Conservation (phyloP, 2,888 invertebrate species). For the Bruchidius siliquastri region DNA sequence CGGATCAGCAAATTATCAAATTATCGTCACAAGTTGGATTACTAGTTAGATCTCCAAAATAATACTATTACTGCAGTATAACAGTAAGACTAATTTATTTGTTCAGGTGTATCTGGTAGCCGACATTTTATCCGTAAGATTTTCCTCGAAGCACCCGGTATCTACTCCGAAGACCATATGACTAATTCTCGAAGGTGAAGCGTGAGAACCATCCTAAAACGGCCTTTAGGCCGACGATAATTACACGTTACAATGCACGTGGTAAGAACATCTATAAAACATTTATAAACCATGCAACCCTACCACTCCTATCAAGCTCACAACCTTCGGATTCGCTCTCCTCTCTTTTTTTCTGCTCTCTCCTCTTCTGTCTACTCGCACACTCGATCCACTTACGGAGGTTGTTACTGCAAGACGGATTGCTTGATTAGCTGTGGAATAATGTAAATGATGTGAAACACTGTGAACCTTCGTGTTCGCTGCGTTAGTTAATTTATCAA, state of each 20-base stretch:
- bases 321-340: background rate
- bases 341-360: background rate
- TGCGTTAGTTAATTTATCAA: background rate
- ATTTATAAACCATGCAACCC: conserved; percentile 9
- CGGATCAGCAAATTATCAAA: too few relatives aligned
- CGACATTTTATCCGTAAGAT: background rate
- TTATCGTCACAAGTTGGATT: too few relatives aligned
- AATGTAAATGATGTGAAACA: background rate
- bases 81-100: too few relatives aligned
- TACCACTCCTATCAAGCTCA: conserved; percentile 9
- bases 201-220: conserved; percentile 44
- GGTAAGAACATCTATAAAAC: conserved; percentile 33
- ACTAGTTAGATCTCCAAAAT: too few relatives aligned
- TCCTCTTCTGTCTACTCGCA: background rate
- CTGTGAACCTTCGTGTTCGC: background rate
- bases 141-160: background rate
- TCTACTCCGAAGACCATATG: conserved; percentile 23
- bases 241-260: conserved; percentile 44
- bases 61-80: too few relatives aligned
- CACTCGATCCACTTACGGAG: background rate
- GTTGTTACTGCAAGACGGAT: background rate
- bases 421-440: background rate
- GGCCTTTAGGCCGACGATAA: conserved; percentile 41
- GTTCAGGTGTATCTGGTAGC: too few relatives aligned
- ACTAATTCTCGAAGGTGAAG: conserved; percentile 36